These are phyloP conservation scores for Enteromius treurensis DNA, from an alignment of 2,797 vertebrate genomes.

Conservation along the genomic window DNA sequence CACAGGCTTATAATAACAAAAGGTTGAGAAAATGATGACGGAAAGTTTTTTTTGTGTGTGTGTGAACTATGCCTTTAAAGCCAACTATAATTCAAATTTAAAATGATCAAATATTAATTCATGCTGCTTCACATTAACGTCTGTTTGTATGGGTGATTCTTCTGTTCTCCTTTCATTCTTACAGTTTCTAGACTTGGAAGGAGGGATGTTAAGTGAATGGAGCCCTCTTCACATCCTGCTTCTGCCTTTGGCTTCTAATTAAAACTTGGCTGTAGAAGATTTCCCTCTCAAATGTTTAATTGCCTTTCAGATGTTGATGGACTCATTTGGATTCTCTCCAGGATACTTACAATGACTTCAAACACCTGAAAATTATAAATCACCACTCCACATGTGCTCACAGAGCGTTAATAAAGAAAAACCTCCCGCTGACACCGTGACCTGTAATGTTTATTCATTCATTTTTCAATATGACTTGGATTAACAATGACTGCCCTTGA, in stretches of 20 bases:
- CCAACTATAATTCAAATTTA: constrained; percentile 1
- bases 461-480: constrained; percentile 52
- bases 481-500: constrained; percentile 63
- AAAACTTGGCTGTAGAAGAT: constrained; percentile 32
- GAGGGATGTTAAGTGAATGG: constrained; percentile 30
- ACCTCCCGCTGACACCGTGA: neutral
- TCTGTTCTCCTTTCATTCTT: constrained; percentile 58
- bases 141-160: constrained; percentile 24
- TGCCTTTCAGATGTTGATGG: constrained; percentile 19
- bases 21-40: neutral
- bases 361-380: constrained; percentile 32
- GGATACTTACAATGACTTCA: constrained; percentile 26
- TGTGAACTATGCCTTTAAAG: neutral
- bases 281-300: constrained; percentile 31
- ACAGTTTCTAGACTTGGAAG: constrained; percentile 54
- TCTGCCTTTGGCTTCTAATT: constrained; percentile 46
- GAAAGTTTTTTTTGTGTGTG: neutral
- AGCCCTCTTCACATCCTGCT: constrained; percentile 25
- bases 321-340: constrained; percentile 40
- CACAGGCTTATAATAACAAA: neutral
- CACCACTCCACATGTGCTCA: neutral
- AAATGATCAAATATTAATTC: neutral
- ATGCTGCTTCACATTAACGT: neutral
- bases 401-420: constrained; percentile 56
- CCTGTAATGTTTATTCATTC: constrained; percentile 8